A percentile compares a stretch with the other conserved stretches of the same genome.
Conservation (phyloP, 1,140 invertebrate species). For the Lordiphosa stackelbergi region DNA sequence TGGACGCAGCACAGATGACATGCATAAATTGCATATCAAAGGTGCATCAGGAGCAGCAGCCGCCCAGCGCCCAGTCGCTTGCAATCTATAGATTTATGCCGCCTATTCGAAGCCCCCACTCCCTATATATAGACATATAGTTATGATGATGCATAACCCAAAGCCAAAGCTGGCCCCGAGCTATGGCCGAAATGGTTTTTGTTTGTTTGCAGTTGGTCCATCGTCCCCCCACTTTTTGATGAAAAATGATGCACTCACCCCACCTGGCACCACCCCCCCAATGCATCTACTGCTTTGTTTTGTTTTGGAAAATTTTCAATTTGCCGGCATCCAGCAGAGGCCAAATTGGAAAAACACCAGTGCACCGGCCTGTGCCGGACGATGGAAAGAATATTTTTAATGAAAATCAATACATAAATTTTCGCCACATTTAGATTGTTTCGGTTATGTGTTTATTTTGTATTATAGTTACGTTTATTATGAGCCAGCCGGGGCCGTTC, state of each 20-base stretch:
- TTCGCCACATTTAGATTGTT: conserved; percentile 73
- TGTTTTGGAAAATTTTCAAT: conserved; percentile 73
- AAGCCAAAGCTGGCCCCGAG: conserved; percentile 47
- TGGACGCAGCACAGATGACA: conserved; percentile 65
- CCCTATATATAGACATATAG: conserved; percentile 34
- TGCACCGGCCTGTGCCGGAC: conserved; percentile 6
- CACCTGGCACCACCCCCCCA: no score
- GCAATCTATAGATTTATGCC: conserved; percentile 73
- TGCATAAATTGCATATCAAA: conserved; percentile 74
- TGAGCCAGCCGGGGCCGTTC: conserved; percentile 19
- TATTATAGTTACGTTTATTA: conserved; percentile 74
- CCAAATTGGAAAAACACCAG: conserved; percentile 71
- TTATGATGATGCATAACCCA: conserved; percentile 74
- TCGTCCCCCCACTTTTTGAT: conserved; percentile 37
- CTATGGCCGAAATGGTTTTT: conserved; percentile 58
- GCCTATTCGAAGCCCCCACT: conserved; percentile 26
- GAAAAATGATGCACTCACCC: conserved; percentile 65
- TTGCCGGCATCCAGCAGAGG: conserved; percentile 63
- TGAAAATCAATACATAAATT: conserved; percentile 75
- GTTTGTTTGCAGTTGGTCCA: conserved; percentile 42
- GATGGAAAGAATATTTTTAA: conserved; percentile 55
- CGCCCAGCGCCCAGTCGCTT: conserved; percentile 18
- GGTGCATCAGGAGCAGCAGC: conserved; percentile 59
- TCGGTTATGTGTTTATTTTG: conserved; percentile 72
- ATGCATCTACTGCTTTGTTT: conserved; percentile 42